These are phyloP conservation scores for Phortica variegata DNA, from an alignment of 1,140 invertebrate genomes.

Conservation along the genomic window DNA sequence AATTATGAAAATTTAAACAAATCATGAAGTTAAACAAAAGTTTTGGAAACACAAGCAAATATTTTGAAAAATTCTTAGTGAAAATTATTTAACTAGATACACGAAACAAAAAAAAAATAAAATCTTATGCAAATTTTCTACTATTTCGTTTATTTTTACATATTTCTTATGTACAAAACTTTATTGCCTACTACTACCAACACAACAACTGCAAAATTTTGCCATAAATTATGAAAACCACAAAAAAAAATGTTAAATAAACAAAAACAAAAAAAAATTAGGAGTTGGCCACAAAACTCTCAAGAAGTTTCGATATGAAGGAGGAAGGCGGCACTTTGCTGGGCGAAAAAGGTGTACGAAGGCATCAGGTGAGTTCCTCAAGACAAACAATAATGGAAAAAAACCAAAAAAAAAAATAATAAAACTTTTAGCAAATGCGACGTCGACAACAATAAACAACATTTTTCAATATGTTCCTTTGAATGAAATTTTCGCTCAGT, in stretches of 20 bases:
- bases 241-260: constrained; percentile 22
- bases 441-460: too few relatives aligned
- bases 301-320: constrained; percentile 82
- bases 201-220: constrained; percentile 21
- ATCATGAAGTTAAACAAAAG: too few relatives aligned
- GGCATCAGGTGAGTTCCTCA: constrained; percentile 56
- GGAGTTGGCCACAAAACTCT: constrained; percentile 81
- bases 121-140: constrained; percentile 53
- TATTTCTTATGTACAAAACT: constrained; percentile 27
- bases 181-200: constrained; percentile 34
- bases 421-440: too few relatives aligned
- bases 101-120: constrained; percentile 37
- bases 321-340: constrained; percentile 73
- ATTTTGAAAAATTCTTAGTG: too few relatives aligned
- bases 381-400: constrained; percentile 26
- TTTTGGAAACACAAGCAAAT: too few relatives aligned
- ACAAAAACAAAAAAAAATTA: constrained; percentile 48
- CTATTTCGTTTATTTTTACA: constrained; percentile 52
- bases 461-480: too few relatives aligned
- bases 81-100: too few relatives aligned
- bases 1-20: too few relatives aligned
- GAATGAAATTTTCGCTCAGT: too few relatives aligned
- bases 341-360: constrained; percentile 64
- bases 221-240: constrained; percentile 5
- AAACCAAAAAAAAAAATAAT: too few relatives aligned